Conservation (phyloP, 2,113 vertebrate genomes). For the Trachemys scripta region DNA sequence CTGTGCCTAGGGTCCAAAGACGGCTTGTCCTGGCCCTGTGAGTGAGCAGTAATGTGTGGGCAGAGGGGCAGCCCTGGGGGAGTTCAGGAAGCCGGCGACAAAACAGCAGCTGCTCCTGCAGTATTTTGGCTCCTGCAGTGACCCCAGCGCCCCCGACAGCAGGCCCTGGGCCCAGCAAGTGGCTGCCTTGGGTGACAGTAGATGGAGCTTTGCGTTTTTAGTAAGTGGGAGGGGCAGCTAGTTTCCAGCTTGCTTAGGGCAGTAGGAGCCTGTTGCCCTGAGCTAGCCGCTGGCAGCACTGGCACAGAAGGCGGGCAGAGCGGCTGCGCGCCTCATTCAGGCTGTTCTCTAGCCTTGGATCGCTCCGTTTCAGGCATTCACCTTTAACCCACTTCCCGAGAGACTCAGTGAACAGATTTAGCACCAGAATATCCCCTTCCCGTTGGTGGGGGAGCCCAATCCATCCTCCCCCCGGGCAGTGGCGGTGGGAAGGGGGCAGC, state of each 20-base stretch:
- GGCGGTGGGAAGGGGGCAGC: too few species aligned
- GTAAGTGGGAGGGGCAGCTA: neutral
- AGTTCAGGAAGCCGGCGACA: neutral
- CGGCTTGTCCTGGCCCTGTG: neutral
- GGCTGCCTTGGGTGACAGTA: neutral
- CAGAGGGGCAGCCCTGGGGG: neutral
- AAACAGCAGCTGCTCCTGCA: neutral
- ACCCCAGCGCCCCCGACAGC: neutral
- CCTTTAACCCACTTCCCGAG: neutral
- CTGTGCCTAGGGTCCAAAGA: too few species aligned
- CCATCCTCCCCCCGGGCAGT: too few species aligned
- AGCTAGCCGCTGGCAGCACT: too few species aligned
- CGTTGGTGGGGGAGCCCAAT: too few species aligned
- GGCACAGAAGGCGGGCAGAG: too few species aligned
- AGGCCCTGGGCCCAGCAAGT: neutral
- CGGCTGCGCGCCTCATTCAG: too few species aligned
- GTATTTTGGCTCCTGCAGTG: neutral
- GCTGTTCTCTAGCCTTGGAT: neutral
- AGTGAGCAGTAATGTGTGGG: neutral
- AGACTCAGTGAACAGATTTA: neutral
- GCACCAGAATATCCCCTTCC: too few species aligned
- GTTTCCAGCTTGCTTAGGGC: neutral
- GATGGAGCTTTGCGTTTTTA: neutral
- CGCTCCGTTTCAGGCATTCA: neutral
- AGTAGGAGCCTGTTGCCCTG: too few species aligned